Conservation (phyloP, 2,888 invertebrate genomes). For the Hemistola chrysoprasaria region DNA sequence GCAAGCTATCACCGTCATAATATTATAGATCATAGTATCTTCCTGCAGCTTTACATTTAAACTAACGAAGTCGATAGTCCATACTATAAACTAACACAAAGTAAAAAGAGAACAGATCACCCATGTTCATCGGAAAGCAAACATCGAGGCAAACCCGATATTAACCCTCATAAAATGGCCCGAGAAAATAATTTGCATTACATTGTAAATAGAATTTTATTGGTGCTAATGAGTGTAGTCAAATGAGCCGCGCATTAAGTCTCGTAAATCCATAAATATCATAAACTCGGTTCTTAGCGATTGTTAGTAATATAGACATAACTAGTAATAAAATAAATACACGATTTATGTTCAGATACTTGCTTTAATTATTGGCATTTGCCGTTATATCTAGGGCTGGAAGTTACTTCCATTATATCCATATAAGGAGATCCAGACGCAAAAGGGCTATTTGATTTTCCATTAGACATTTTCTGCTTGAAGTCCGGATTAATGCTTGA, state of each 20-base stretch:
- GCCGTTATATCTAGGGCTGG: no score
- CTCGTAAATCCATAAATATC: conserved; percentile 59
- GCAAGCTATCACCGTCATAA: no score
- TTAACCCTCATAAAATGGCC: conserved; percentile 27
- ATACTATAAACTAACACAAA: no score
- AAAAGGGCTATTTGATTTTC: no score
- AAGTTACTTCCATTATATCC: no score
- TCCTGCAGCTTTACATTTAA: no score
- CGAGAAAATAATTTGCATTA: conserved; percentile 36
- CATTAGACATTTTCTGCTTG: no score
- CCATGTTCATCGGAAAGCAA: conserved; percentile 18
- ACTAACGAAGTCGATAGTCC: no score
- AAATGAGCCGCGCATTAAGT: conserved; percentile 53
- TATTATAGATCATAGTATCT: no score
- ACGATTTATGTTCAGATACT: conserved; percentile 10
- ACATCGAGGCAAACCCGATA: conserved; percentile 26
- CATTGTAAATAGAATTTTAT: conserved; percentile 46
- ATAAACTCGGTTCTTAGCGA: conserved; percentile 45
- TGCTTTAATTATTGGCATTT: conserved; percentile 14
- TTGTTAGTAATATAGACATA: conserved; percentile 39
- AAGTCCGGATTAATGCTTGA: no score
- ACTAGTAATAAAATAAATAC: conserved; percentile 15
- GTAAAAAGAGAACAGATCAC: not conserved
- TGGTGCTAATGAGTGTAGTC: conserved; percentile 40
- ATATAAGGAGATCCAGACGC: no score